Evolutionary conservation across 2,113 vertebrate genomes (phyloP).

Genomic region (Polypterus bichir): DNA sequence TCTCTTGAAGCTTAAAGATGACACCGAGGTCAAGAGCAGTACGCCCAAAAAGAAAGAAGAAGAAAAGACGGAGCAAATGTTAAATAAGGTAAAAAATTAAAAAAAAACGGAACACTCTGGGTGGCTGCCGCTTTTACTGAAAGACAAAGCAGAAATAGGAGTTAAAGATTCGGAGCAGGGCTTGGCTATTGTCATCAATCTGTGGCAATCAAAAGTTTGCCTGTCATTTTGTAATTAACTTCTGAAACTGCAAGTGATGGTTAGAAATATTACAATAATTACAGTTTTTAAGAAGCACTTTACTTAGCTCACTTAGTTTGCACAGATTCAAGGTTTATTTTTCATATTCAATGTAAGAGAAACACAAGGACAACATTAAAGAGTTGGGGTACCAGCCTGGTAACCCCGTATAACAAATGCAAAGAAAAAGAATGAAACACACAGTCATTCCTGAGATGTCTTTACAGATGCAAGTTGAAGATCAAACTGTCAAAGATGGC

Average conservation of each 20-base stretch:
- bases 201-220: not conserved
- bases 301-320: too few relatives aligned
- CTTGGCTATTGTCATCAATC: not conserved
- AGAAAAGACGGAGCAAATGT: constrained; percentile 49
- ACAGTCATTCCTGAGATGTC: too few relatives aligned
- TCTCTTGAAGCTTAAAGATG: constrained; percentile 49
- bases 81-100: constrained; percentile 63
- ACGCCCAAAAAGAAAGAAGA: constrained; percentile 51
- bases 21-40: constrained; percentile 55
- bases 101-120: not conserved
- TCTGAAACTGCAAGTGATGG: not conserved
- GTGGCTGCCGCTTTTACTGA: not conserved
- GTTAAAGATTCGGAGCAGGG: not conserved
- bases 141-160: not conserved
- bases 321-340: too few relatives aligned
- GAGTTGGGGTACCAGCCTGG: too few relatives aligned
- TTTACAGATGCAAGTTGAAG: too few relatives aligned
- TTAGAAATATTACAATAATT: not conserved
- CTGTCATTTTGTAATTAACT: not conserved
- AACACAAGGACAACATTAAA: too few relatives aligned
- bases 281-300: too few relatives aligned
- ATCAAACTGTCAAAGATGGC: too few relatives aligned
- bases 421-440: too few relatives aligned
- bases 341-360: too few relatives aligned
- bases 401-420: too few relatives aligned